These are phyloP conservation scores for Spea bombifrons DNA, from an alignment of 2,113 vertebrate genomes.

Conservation along the genomic window DNA sequence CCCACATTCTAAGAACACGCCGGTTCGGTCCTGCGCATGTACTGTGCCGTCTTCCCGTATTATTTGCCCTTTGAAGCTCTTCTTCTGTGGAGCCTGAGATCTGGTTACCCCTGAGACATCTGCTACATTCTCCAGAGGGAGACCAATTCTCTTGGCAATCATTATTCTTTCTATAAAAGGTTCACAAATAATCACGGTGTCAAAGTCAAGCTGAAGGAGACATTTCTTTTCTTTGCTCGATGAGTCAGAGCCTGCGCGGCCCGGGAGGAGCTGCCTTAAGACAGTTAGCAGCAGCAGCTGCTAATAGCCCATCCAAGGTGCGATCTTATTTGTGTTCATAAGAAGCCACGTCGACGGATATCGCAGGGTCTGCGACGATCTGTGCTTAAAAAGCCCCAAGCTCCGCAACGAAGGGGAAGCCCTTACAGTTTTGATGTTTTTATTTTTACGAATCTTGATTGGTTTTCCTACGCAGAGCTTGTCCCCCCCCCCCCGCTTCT, in stretches of 20 bases:
- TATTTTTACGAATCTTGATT: too few species aligned
- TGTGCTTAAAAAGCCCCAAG: too few species aligned
- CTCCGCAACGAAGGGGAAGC: too few species aligned
- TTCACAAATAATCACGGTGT: constrained; percentile 47
- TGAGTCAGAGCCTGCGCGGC: constrained; percentile 22
- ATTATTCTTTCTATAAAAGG: constrained; percentile 41
- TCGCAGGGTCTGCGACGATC: too few species aligned
- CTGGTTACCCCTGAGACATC: constrained; percentile 26
- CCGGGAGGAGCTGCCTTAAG: constrained; percentile 30
- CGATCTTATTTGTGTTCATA: constrained; percentile 7
- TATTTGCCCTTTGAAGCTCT: constrained; percentile 31
- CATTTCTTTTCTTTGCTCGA: constrained; percentile 15
- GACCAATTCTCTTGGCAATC: constrained; percentile 36
- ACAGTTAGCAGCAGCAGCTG: constrained; percentile 29
- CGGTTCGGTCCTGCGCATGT: constrained; percentile 13
- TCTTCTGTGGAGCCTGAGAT: constrained; percentile 29
- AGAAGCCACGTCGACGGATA: neutral
- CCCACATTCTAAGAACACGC: neutral
- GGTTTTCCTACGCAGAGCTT: too few species aligned
- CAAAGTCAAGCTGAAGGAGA: constrained; percentile 50
- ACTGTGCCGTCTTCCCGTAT: neutral
- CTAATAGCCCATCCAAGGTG: constrained; percentile 7
- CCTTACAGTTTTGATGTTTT: too few species aligned
- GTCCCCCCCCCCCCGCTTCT: too few species aligned
- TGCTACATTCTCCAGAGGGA: constrained; percentile 43